Evolutionary conservation across 2,888 invertebrate genomes (phyloP).

Genomic region (Melanostoma scalare): DNA sequence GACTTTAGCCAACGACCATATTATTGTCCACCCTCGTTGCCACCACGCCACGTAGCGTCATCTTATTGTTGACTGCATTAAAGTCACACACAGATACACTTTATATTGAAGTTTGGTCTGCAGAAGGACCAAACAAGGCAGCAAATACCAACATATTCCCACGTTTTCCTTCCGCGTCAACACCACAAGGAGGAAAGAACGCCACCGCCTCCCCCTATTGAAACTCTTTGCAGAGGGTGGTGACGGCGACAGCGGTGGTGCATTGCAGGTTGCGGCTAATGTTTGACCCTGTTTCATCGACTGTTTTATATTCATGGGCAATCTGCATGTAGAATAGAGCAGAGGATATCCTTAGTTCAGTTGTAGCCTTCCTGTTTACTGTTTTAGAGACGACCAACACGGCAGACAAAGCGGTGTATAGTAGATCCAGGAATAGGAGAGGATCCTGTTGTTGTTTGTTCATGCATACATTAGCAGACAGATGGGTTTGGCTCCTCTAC

Average conservation of each 20-base stretch:
- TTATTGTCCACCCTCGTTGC: conserved; percentile 57
- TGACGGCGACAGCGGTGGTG: conserved; percentile 76
- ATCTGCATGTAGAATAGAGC: conserved; percentile 72
- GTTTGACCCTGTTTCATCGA: conserved; percentile 81
- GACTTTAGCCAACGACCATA: conserved; percentile 42
- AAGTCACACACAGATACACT: conserved; percentile 19
- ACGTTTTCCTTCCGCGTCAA: conserved; percentile 65
- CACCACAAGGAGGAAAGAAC: conserved; percentile 37
- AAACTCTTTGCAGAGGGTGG: conserved; percentile 39
- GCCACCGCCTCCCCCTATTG: conserved; percentile 3
- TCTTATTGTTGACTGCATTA: conserved; percentile 70
- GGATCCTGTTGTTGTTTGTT: conserved; percentile 66
- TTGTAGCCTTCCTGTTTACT: conserved; percentile 71
- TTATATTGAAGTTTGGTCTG: conserved; percentile 37
- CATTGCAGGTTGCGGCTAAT: conserved; percentile 82
- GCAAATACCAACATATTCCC: conserved; percentile 64
- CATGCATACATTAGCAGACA: conserved; percentile 71
- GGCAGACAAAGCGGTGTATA: conserved; percentile 15
- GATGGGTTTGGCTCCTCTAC: conserved; percentile 56
- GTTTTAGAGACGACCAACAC: conserved; percentile 64
- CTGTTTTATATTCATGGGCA: conserved; percentile 75
- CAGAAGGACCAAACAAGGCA: conserved; percentile 49
- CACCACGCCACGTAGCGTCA: conserved; percentile 20
- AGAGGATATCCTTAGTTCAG: conserved; percentile 71
- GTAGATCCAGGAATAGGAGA: conserved; percentile 34